A percentile compares a stretch with the other conserved stretches of the same genome.
Evolutionary conservation across 2,888 invertebrate genomes (phyloP).

Genomic region (Cataglyphis altisquamis): DNA sequence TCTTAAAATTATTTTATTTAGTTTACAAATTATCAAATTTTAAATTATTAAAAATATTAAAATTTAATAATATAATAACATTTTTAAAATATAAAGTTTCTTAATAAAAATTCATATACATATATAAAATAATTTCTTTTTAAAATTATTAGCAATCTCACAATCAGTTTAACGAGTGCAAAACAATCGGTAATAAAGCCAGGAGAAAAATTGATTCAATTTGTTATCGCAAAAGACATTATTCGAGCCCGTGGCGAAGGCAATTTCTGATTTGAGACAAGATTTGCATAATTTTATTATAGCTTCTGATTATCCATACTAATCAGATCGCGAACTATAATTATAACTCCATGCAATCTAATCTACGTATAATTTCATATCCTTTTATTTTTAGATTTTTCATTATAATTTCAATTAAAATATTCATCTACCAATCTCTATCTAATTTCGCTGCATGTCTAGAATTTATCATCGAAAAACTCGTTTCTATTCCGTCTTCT

Average conservation of each 20-base stretch:
- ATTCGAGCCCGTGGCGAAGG: background rate
- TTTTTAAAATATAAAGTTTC: too few relatives aligned
- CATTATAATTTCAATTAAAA: background rate
- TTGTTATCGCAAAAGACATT: background rate
- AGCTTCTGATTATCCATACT: background rate
- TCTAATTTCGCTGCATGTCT: background rate
- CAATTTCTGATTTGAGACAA: background rate
- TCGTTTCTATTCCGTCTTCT: background rate
- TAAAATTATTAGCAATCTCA: background rate
- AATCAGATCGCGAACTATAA: background rate
- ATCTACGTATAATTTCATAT: background rate
- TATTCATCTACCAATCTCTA: background rate
- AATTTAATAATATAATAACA: too few relatives aligned
- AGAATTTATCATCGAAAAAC: background rate
- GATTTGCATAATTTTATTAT: background rate
- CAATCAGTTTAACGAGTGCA: constrained; percentile 1
- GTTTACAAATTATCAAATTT: too few relatives aligned
- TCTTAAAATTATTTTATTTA: too few relatives aligned
- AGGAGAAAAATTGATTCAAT: constrained; percentile 12
- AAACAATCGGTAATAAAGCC: constrained; percentile 27
- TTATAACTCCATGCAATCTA: background rate
- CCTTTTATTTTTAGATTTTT: background rate
- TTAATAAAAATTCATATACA: too few relatives aligned
- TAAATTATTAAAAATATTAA: too few relatives aligned
- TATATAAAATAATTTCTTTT: too few relatives aligned